Conservation (phyloP, 2,113 vertebrate genomes). For the Leucoraja erinaceus region DNA sequence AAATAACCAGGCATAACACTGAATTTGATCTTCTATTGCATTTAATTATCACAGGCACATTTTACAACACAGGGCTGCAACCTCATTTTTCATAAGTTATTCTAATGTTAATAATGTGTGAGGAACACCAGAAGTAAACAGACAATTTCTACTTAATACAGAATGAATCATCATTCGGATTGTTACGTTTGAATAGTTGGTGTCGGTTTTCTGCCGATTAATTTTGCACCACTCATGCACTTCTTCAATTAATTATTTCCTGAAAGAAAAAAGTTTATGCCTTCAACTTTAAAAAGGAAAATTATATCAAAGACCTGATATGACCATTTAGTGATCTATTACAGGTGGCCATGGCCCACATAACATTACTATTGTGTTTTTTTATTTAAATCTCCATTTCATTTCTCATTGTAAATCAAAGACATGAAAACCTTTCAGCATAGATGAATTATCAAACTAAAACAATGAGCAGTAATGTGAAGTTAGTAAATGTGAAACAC, state of each 20-base stretch:
- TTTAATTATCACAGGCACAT: conserved; percentile 4
- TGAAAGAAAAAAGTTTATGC: not conserved
- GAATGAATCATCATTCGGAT: not conserved
- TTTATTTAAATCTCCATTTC: not conserved
- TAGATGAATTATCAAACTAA: not conserved
- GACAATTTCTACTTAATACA: not conserved
- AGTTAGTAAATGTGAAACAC: not conserved
- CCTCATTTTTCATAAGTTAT: not conserved
- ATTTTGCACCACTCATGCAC: not conserved
- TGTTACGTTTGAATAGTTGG: not conserved
- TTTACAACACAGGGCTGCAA: not conserved
- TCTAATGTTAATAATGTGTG: not conserved
- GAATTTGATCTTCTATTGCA: not conserved
- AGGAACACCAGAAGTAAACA: not conserved
- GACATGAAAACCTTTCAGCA: not conserved
- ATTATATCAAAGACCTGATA: not conserved
- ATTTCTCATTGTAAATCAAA: not conserved
- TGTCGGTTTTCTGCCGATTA: not conserved
- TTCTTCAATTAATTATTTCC: not conserved
- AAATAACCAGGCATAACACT: not conserved
- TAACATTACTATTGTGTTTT: not conserved
- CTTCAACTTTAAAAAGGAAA: too few relatives aligned
- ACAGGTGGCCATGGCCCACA: not conserved
- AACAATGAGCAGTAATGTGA: not conserved
- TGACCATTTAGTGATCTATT: not conserved